A percentile compares a stretch with the other conserved stretches of the same genome.
These are phyloP conservation scores for Phrynocephalus versicolor DNA, from an alignment of 2,113 vertebrate genomes.

Conservation along the genomic window DNA sequence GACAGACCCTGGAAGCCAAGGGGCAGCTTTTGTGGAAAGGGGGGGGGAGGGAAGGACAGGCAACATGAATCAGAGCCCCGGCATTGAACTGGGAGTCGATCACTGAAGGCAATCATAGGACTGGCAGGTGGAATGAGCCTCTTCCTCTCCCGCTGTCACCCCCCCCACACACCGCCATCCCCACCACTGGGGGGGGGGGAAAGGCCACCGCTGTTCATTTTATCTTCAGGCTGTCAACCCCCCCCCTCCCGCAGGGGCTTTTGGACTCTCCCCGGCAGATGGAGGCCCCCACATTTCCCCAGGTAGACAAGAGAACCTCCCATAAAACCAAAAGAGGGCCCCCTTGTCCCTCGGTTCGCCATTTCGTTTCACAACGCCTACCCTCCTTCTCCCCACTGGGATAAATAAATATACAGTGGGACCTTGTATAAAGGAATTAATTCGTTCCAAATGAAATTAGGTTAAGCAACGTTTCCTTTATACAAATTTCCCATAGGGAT, in stretches of 20 bases:
- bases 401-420: too few species aligned
- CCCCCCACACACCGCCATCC: neutral
- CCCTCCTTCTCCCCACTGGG: too few species aligned
- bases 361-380: neutral
- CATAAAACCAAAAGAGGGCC: neutral
- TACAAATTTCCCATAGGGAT: too few species aligned
- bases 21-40: too few species aligned
- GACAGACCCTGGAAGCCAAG: too few species aligned
- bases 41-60: neutral
- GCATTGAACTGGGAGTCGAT: too few species aligned
- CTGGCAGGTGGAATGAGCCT: neutral
- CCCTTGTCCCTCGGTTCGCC: neutral
- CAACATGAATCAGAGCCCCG: too few species aligned
- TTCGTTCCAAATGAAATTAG: too few species aligned
- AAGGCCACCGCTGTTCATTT: neutral
- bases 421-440: too few species aligned
- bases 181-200: too few species aligned
- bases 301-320: neutral
- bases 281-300: neutral
- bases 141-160: neutral
- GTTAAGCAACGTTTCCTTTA: too few species aligned
- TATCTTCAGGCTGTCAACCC: neutral
- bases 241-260: neutral
- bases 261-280: neutral
- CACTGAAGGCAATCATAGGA: too few species aligned